Evolutionary conservation across 1,140 invertebrate genomes (phyloP), one percentile per base, ranked within the genome.

Genomic region (Belonocnema kinseyi): DNA sequence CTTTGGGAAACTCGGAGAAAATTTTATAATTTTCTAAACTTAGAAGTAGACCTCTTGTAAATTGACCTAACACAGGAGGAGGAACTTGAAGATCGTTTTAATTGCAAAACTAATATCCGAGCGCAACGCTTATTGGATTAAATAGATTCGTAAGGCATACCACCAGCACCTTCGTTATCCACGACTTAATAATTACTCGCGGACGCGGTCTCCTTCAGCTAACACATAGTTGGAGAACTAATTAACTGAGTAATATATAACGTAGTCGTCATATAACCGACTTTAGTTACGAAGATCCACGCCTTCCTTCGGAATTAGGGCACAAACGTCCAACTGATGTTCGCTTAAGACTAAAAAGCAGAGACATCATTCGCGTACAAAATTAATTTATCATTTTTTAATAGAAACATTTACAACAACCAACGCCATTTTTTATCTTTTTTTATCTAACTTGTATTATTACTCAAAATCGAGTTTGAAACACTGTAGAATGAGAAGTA

Each of bases 21-120:
- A 56, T 56, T 56, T 19, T 56, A 56, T 56, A 56, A 56, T 56
- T 56, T 56, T 19, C 54, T 56, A 2, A 56, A 56, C 5, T 56
- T 56, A 12, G 17, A 56, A 56, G 17, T 19, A 3, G 54, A 56
- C 54, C 54, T 56, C 17, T 56, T 56, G 19, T 21, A 56, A 56
- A 56, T n/a, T 56, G 54, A 56, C 54, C 54, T 56, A 17, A 56
- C 54, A 13, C 16, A 21, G 21, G 54, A 56, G 21, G 54, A 19
- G 54, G 21, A 56, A 56, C 54, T 56, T 56, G 54, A 77, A 82
- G 73, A 75, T 75, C 70, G 71, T 78, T 83, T 66, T 80, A 83
- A 83, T 86, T 86, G 78, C 78, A 76, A 85, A 85, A 83, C 80
- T 84, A 83, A 85, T 85, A 85, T 83, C 76, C 76, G 77, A 78